Evolutionary conservation across 2,888 invertebrate genomes (phyloP).

Genomic region (Danaus chrysippus): DNA sequence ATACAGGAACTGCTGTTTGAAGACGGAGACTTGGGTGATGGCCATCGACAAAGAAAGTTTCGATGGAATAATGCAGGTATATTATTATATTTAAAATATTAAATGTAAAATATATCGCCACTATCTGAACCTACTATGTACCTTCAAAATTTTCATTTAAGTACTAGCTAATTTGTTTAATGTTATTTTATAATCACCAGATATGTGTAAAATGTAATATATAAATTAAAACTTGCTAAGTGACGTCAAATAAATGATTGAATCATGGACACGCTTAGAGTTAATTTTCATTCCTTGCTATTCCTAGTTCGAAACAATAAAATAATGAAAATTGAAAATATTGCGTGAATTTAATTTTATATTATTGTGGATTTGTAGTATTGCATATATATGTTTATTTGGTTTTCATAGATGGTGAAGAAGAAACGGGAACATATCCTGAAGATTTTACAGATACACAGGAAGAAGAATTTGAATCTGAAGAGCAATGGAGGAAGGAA

Average conservation of each 20-base stretch:
- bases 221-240: too few relatives aligned
- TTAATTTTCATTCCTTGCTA: too few relatives aligned
- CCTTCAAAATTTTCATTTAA: too few relatives aligned
- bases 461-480: slow-evolving; percentile 85
- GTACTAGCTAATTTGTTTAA: too few relatives aligned
- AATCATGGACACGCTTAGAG: slow-evolving; percentile 7
- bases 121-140: too few relatives aligned
- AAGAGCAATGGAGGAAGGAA: slow-evolving; percentile 88
- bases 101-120: too few relatives aligned
- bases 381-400: neutral
- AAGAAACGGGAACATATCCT: slow-evolving; percentile 46
- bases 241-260: neutral
- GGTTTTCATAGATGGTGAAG: slow-evolving; percentile 52
- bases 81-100: too few relatives aligned
- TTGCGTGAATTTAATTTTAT: neutral
- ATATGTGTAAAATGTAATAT: too few relatives aligned
- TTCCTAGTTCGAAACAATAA: too few relatives aligned
- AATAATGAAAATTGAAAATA: neutral
- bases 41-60: slow-evolving; percentile 88
- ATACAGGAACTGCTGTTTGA: slow-evolving; percentile 93
- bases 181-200: too few relatives aligned
- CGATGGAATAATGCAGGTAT: slow-evolving; percentile 89
- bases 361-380: neutral
- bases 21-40: slow-evolving; percentile 91
- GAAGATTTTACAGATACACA: slow-evolving; percentile 62